phyloP scores from a whole-genome alignment of 2,113 vertebrate species.

The Ophthalmolycus amberensis region DNA sequence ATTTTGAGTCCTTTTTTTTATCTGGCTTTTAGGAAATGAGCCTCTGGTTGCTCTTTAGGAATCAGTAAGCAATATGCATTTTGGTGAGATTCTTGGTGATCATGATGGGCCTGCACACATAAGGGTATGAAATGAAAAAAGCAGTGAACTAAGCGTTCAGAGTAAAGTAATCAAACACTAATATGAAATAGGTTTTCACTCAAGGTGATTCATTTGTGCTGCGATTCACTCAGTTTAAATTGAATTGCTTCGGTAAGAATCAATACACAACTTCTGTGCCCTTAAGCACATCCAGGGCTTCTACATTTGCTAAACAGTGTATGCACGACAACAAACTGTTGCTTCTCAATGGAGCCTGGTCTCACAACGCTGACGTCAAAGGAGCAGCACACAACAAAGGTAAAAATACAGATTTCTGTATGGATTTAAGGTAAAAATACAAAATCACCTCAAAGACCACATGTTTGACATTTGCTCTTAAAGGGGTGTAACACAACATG shows the following conservation, averaged over 20 bases:
- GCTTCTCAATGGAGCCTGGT: slow-evolving; percentile 1
- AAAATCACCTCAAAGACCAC: not conserved
- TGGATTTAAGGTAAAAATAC: not conserved
- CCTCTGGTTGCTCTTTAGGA: not conserved
- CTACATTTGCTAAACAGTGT: not conserved
- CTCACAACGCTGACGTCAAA: slow-evolving; percentile 12
- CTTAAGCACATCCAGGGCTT: not conserved
- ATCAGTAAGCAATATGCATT: not conserved
- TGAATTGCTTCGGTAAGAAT: not conserved
- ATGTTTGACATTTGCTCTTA: not conserved
- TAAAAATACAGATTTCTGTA: not conserved
- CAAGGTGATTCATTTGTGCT: not conserved
- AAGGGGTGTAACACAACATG: not conserved
- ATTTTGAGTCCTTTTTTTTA: not conserved
- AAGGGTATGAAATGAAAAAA: not conserved
- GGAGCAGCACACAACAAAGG: not conserved
- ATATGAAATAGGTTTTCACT: not conserved
- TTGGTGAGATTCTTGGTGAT: not conserved
- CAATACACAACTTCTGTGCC: not conserved
- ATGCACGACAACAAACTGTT: not conserved
- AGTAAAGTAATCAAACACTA: not conserved
- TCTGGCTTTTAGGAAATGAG: not conserved
- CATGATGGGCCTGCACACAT: not conserved
- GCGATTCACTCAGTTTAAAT: not conserved
- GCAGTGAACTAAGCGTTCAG: not conserved